phyloP scores from a whole-genome alignment of 2,888 invertebrate genomes.

The Rhagonycha fulva region DNA sequence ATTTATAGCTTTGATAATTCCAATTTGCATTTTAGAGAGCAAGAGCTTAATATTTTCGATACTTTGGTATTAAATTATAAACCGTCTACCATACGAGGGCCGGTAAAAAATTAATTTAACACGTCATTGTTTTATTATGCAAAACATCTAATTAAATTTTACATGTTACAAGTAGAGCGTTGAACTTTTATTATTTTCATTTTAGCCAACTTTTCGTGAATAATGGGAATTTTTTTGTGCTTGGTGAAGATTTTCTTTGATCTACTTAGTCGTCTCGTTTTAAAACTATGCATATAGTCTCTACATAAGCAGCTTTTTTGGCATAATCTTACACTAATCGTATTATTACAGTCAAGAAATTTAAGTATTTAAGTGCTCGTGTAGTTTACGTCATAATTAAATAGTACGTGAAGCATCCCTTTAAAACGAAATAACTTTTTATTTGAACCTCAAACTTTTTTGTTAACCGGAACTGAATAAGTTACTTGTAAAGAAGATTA shows the following conservation, averaged over 20 bases:
- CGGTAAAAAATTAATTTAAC: neutral
- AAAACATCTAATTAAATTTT: neutral
- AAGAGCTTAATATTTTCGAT: neutral
- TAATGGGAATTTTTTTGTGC: neutral
- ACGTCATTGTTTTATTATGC: neutral
- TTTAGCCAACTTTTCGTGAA: neutral
- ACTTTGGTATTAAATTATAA: neutral
- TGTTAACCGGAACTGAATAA: neutral
- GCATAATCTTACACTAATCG: neutral
- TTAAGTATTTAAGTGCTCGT: neutral
- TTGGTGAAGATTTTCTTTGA: neutral
- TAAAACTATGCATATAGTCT: neutral
- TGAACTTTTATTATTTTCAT: neutral
- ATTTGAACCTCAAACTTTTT: neutral
- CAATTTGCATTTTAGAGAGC: neutral
- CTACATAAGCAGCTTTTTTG: neutral
- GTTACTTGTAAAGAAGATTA: neutral
- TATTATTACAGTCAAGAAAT: neutral
- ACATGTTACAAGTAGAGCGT: neutral
- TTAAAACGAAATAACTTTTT: neutral
- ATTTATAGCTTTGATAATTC: neutral
- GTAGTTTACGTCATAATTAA: neutral
- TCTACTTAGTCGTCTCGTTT: neutral
- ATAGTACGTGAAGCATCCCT: neutral
- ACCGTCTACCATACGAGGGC: neutral